These are phyloP conservation scores for Patella depressa DNA, from an alignment of 2,888 invertebrate genomes.

Conservation along the genomic window DNA sequence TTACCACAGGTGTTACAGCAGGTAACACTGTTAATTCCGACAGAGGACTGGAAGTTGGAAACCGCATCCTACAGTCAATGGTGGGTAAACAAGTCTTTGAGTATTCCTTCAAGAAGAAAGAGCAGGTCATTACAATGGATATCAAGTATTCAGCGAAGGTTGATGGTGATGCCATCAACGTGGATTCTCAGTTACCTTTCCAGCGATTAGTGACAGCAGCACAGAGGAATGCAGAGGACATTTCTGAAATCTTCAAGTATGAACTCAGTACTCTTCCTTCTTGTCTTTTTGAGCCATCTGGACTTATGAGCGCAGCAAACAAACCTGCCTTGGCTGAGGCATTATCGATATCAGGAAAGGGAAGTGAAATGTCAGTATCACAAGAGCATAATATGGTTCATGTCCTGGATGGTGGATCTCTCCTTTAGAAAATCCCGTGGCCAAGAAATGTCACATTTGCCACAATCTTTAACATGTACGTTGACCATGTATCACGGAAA, in stretches of 20 bases:
- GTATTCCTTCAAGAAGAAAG: slow-evolving; percentile 29
- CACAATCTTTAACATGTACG: slow-evolving; percentile 21
- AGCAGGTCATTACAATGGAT: slow-evolving; percentile 30
- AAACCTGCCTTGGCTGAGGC: slow-evolving; percentile 37
- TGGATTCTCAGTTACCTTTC: slow-evolving; percentile 35
- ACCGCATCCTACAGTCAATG: slow-evolving; percentile 32
- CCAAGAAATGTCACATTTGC: no score
- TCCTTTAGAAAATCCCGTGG: no score
- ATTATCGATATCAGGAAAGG: slow-evolving; percentile 7
- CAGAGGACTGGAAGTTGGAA: slow-evolving; percentile 29
- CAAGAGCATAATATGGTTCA: not conserved
- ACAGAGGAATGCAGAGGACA: not conserved
- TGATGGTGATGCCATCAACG: slow-evolving; percentile 18
- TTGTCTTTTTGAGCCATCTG: slow-evolving; percentile 10
- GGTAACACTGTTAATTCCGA: slow-evolving; percentile 28
- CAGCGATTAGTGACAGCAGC: slow-evolving; percentile 33
- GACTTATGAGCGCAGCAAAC: slow-evolving; percentile 15
- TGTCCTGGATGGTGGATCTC: slow-evolving; percentile 36
- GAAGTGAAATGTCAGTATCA: not conserved
- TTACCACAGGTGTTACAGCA: slow-evolving; percentile 38
- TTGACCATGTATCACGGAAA: slow-evolving; percentile 19
- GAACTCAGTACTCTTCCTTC: slow-evolving; percentile 31
- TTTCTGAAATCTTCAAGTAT: slow-evolving; percentile 29
- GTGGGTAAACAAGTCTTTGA: slow-evolving; percentile 18
- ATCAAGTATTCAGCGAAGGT: slow-evolving; percentile 22